Evolutionary conservation across 1,140 invertebrate genomes (phyloP), one percentile per base, ranked within the genome.

Genomic region (Condylostylus longicornis): DNA sequence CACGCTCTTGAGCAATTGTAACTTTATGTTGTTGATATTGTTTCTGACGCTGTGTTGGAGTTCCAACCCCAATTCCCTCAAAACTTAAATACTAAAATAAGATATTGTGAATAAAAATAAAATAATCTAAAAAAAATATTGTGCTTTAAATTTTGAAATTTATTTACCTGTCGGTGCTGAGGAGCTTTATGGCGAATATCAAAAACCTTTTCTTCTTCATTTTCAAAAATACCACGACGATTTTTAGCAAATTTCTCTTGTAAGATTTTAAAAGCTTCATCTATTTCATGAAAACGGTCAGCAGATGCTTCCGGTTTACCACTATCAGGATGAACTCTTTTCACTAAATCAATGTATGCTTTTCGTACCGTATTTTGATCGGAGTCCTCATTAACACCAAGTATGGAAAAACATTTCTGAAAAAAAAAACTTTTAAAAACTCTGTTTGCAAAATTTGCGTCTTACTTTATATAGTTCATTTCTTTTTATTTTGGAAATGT

Each of bases 141-240:
- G n/a, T n/a, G n/a, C n/a, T n/a, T n/a, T n/a, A n/a, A n/a, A n/a
- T n/a, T n/a, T n/a, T n/a, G n/a, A n/a, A n/a, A n/a, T n/a, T n/a
- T n/a, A n/a, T n/a, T n/a, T n/a, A n/a, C n/a, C n/a, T 87, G 84
- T 19, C 87, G 68, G 54, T 91, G 87, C 57, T 90, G 86, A 1
- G 85, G 84, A 14, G 80, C 81, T 41, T 79, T 87, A 49, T 89
- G 82, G 71, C 82, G 48, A 9, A 68, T 66, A 50, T 74, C 65
- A 44, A 63, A 67, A 44, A 58, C 62, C 28, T 64, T 51, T 46
- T 69, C 54, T 41, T 65, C 50, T 1, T 52, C 50, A 35, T 62
- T 51, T 31, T 64, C 60, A 9, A 49, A 45, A 13, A 63, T 59
- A 28, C 61, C 54, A 43, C 59, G 64, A 18, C 63, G 48, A 31